These are phyloP conservation scores for Austrofundulus limnaeus DNA, from an alignment of 2,113 vertebrate species.

Conservation along the genomic window DNA sequence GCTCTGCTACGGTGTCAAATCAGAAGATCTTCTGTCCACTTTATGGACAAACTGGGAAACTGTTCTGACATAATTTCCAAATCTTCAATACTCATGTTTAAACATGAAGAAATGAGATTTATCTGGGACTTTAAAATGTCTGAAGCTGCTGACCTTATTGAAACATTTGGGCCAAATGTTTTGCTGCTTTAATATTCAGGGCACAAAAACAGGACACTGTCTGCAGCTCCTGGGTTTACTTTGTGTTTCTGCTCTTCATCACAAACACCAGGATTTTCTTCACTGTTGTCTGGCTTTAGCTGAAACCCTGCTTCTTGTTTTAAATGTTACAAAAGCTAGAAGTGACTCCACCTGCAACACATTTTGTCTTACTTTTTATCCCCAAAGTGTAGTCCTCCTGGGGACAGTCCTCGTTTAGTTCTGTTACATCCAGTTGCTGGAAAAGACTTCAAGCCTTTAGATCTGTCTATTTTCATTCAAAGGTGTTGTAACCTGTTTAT, in stretches of 20 bases:
- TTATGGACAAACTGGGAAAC: constrained; percentile 14
- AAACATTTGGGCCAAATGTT: constrained; percentile 11
- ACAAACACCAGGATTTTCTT: not conserved
- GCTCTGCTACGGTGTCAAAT: constrained; percentile 21
- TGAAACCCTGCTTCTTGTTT: constrained; percentile 18
- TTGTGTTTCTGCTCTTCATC: not conserved
- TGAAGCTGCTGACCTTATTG: not conserved
- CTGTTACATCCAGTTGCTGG: constrained; percentile 25
- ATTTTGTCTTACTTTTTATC: constrained; percentile 50
- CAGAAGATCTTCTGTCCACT: constrained; percentile 37
- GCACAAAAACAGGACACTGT: constrained; percentile 2
- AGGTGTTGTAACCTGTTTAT: constrained; percentile 7
- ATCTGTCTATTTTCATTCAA: constrained; percentile 13
- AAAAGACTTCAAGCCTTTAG: constrained; percentile 26
- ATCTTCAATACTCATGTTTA: constrained; percentile 22
- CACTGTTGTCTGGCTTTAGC: not conserved
- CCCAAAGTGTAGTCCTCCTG: constrained; percentile 41
- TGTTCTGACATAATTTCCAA: constrained; percentile 10
- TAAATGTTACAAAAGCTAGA: constrained; percentile 23
- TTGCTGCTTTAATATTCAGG: constrained; percentile 1
- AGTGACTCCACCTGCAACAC: constrained; percentile 7
- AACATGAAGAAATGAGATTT: not conserved
- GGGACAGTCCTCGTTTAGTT: constrained; percentile 57
- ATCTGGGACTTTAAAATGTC: not conserved
- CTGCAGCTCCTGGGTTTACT: constrained; percentile 2